phyloP scores from a whole-genome alignment of 2,113 vertebrate genomes.

The Pedionomus torquatus region DNA sequence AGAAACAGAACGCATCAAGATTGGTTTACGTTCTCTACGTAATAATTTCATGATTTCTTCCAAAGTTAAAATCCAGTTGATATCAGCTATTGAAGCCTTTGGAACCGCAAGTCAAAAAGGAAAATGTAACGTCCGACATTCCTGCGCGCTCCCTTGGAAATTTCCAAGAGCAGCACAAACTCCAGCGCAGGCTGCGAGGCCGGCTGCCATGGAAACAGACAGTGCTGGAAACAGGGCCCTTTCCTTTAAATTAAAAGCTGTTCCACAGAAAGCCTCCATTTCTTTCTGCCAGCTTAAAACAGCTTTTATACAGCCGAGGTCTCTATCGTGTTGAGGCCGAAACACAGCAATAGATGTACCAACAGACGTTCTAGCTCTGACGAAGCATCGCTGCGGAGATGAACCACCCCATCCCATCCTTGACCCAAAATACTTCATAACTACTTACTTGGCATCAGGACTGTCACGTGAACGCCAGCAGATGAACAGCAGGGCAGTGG shows the following conservation, averaged over 20 bases:
- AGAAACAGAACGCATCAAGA: not conserved
- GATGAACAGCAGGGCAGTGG: not conserved
- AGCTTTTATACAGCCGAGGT: not conserved
- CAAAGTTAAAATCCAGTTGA: not conserved
- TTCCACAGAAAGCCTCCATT: slow-evolving; percentile 19
- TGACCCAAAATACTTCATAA: not conserved
- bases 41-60: not conserved
- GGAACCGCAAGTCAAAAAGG: not conserved
- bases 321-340: not conserved
- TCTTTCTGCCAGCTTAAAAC: slow-evolving; percentile 1
- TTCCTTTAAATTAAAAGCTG: slow-evolving; percentile 58
- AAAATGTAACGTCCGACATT: slow-evolving; percentile 31
- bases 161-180: slow-evolving; percentile 62
- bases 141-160: slow-evolving; percentile 61
- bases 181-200: slow-evolving; percentile 51
- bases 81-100: slow-evolving; percentile 1
- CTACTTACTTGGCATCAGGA: not conserved
- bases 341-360: not conserved
- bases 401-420: not conserved
- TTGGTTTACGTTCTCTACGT: not conserved
- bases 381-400: not conserved
- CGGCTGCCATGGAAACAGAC: slow-evolving; percentile 76
- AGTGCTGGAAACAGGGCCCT: slow-evolving; percentile 59
- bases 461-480: rapidly evolving
- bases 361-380: rapidly evolving